Base-by-base conservation (phyloP, 1,140 invertebrate genomes). In the Cataglyphis hispanica region DNA sequence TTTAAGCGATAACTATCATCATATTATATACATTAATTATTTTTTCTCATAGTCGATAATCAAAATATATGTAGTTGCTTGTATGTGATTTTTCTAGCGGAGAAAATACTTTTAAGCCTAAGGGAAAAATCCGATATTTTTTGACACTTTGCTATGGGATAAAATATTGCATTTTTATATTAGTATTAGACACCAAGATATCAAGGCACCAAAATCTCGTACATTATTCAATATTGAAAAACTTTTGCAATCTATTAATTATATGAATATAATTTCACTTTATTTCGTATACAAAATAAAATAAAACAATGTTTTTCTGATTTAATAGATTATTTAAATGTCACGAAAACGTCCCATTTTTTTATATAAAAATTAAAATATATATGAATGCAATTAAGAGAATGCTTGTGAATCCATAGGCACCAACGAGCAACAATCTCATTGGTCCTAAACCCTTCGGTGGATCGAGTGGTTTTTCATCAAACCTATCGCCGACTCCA, bases 361-460 rank as follows among this genome's bases (percentile, higher is more conserved):
- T 0, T 27, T 4, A 25, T 19, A 61, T 27, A 22, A 63, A 43
- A 69, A 63, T 63, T 31, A 74, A 64, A 50, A 50, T 64, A 6
- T 34, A 13, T 78, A n/a, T 53, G 43, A 22, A 22, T 1, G 1
- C 1, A 34, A 66, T 37, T 66, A 69, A 70, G 11, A 22, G 2
- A 8, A 69, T 74, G 60, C 22, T 43, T 84, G 6, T 77, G 46
- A 87, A 85, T 88, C 8, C 61, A 19, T 77, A 95, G 94, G 89
- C 93, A 86, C 92, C 93, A 53, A 60, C 92, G 76, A 87, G 93
- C 43, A 94, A 94, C 80, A 95, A 90, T 87, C 87, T 94, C 74
- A 91, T 93, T 46, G 96, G 96, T 27, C 96, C 96, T 37, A 96
- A 96, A 91, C 96, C 97, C 7, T 97, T 97, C 89, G 95, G 94